A percentile compares a stretch with the other conserved stretches of the same genome.
These are phyloP conservation scores for Eurystomus gularis DNA, from an alignment of 2,113 vertebrate species.

Conservation along the genomic window DNA sequence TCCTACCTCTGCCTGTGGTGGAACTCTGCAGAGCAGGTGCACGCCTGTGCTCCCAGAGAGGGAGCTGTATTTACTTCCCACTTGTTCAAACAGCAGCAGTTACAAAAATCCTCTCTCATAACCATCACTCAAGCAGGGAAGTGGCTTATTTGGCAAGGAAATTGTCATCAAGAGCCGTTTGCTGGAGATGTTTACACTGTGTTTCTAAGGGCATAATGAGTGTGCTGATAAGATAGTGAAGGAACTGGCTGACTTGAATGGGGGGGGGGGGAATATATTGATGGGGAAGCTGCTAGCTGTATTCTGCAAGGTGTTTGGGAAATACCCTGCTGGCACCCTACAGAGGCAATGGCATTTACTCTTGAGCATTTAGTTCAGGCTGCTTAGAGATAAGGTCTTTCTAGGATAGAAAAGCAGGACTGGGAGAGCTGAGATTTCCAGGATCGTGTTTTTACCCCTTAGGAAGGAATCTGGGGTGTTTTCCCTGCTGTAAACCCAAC, in stretches of 20 bases:
- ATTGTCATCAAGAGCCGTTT: background rate
- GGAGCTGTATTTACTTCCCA: background rate
- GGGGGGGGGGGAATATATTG: background rate
- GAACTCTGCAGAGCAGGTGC: background rate
- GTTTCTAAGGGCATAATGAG: constrained; percentile 17
- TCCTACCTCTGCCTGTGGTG: background rate
- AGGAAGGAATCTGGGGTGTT: background rate
- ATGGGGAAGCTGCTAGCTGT: background rate
- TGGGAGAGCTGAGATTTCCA: background rate
- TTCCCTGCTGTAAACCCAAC: background rate
- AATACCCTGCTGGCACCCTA: background rate
- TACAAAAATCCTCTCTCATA: background rate
- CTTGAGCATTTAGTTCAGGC: too few relatives aligned
- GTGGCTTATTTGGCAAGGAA: constrained; percentile 20
- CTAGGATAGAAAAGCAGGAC: background rate
- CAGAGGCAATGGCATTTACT: background rate
- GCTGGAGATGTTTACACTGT: constrained; percentile 48
- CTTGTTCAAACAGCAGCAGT: constrained; percentile 55
- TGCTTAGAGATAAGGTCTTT: background rate
- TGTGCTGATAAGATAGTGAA: constrained; percentile 14
- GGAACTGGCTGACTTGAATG: background rate
- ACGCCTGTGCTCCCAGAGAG: background rate
- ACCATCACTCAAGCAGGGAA: constrained; percentile 3
- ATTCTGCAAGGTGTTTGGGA: background rate
- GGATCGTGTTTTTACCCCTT: background rate